Percentiles rank a stretch among this genome's conserved stretches.
Conservation (phyloP, 2,888 invertebrate genomes). For the Pyrochroa serraticornis region DNA sequence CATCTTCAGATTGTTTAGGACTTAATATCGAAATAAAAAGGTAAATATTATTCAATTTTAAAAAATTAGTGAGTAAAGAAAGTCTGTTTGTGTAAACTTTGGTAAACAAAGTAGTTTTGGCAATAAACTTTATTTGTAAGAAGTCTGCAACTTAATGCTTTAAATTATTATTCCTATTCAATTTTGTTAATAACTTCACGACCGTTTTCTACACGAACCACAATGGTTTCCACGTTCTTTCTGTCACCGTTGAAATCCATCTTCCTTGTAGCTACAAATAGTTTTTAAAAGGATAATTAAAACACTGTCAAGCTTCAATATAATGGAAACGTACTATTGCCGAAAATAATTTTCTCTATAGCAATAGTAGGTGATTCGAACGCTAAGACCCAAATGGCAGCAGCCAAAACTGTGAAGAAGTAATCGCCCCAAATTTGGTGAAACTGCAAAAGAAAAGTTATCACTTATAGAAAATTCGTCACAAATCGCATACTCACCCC, state of each 20-base stretch:
- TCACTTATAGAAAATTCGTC: not conserved
- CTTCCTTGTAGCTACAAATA: not conserved
- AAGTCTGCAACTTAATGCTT: too few relatives aligned
- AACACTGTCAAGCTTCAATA: too few relatives aligned
- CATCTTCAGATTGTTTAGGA: too few relatives aligned
- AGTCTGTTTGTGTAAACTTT: too few relatives aligned
- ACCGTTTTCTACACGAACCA: not conserved
- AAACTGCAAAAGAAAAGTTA: slow-evolving; percentile 40
- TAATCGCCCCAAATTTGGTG: slow-evolving; percentile 57
- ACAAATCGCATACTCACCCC: slow-evolving; percentile 39
- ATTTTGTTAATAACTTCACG: not conserved
- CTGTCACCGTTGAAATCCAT: not conserved
- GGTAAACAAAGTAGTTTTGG: too few relatives aligned
- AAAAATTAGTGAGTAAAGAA: too few relatives aligned
- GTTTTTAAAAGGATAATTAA: too few relatives aligned
- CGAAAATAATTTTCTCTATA: slow-evolving; percentile 50
- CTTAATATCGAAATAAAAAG: too few relatives aligned
- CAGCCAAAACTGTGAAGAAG: slow-evolving; percentile 49
- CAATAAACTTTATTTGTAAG: too few relatives aligned
- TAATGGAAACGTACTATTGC: not conserved
- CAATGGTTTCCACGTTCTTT: not conserved
- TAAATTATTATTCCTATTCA: too few relatives aligned
- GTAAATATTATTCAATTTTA: too few relatives aligned
- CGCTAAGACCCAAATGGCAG: slow-evolving; percentile 54
- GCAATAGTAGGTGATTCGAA: slow-evolving; percentile 57